Base-by-base conservation (phyloP, 2,797 vertebrate species). In the Dipus sagitta region DNA sequence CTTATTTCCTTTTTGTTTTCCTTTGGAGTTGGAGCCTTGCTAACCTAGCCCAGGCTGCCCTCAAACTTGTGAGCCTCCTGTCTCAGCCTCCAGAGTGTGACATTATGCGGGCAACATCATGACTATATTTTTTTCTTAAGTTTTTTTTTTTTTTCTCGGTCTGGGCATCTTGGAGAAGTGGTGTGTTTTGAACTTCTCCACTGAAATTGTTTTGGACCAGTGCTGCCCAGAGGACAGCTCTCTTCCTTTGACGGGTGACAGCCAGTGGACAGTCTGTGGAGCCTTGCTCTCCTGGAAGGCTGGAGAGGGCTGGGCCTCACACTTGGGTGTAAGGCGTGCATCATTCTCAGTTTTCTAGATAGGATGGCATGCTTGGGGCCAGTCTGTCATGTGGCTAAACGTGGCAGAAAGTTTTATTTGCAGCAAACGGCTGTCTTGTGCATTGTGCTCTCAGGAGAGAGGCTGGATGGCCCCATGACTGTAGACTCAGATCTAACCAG, bases 251-350 rank as follows among this genome's bases (percentile, higher is more conserved):
- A 24, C n/a, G 52, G 20, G 24, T 47, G 28, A 47, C 24, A 38
- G 77, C 70, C 95, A 85, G 92, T 94, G 94, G 94, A 75, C 96
- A 87, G 94, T 52, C 87, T 90, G 76, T 62, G 77, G 96, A 97
- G 96, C 96, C 95, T 96, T 60, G 95, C 84, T 90, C 94, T 85
- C 54, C 0, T 1, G 74, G 92, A 86, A 42, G 94, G 90, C 89
- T 2, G 26, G 95, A 94, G 95, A 75, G 94, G 97, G 95, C 94
- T 0, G 0, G 88, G 94, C 94, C 96, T 97, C 94, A 68, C 98
- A 96, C 97, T 86, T 86, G 86, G 1, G 12, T 97, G 98, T 2
- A 32, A 98, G 96, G 94, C 95, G 58, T 93, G 88, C 93, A 32
- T 4, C 1, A 0, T 67, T 86, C 91, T 95, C 86, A 0, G 0